Evolutionary conservation across 2,113 vertebrate species (phyloP).

Genomic region (Pipra filicauda): DNA sequence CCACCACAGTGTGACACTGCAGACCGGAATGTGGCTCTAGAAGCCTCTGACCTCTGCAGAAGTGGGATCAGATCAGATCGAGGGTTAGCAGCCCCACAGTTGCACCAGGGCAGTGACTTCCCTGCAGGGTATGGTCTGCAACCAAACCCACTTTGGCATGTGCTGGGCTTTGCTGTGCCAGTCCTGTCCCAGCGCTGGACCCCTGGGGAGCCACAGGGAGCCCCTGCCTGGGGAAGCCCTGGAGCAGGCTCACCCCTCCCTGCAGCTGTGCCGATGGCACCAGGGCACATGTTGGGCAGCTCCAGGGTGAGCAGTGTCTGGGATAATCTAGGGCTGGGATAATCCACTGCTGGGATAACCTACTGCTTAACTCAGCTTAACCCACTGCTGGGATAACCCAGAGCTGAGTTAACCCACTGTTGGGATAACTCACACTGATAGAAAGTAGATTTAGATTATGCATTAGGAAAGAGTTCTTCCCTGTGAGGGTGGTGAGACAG

Average conservation of each 20-base stretch:
- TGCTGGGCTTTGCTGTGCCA: not conserved
- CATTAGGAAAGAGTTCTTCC: not conserved
- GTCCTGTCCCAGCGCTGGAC: too few relatives aligned
- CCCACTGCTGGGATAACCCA: accelerated
- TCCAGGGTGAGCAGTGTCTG: not conserved
- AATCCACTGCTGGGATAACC: not conserved
- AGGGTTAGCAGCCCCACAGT: not conserved
- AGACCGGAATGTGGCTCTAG: not conserved
- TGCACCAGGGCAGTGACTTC: accelerated
- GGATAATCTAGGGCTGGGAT: not conserved
- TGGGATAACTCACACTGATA: not conserved
- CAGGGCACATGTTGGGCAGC: accelerated
- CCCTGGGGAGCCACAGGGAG: not conserved
- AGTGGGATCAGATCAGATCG: too few relatives aligned
- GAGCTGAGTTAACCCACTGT: not conserved
- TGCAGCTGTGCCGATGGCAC: accelerated
- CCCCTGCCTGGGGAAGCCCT: not conserved
- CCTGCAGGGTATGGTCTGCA: accelerated
- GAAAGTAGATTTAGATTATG: not conserved
- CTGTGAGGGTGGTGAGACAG: not conserved
- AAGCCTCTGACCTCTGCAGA: not conserved
- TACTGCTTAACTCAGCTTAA: not conserved
- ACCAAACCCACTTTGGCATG: too few relatives aligned
- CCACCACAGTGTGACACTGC: not conserved
- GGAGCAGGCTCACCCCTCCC: accelerated